phyloP scores from a whole-genome alignment of 2,113 vertebrate genomes.

The Gymnobelideus leadbeateri region DNA sequence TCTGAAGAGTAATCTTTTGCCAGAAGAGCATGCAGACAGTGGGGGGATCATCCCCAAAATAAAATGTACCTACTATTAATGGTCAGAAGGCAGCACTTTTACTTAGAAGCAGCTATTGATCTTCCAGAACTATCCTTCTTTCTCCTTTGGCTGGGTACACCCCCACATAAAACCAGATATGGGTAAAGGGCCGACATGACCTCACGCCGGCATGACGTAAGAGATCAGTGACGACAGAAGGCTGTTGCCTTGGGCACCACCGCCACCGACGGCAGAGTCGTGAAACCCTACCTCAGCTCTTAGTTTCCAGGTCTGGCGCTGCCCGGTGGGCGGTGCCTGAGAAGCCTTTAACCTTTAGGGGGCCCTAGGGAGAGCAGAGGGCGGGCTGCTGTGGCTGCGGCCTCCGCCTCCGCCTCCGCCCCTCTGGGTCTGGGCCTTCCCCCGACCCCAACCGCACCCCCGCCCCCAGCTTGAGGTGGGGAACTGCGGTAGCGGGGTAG shows the following conservation, averaged over 20 bases:
- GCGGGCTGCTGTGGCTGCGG: neutral
- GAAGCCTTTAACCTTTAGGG: slow-evolving; percentile 75
- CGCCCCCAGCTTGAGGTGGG: slow-evolving; percentile 49
- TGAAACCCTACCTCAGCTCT: slow-evolving; percentile 75
- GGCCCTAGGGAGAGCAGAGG: slow-evolving; percentile 75
- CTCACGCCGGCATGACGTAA: slow-evolving; percentile 80
- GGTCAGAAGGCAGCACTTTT: neutral
- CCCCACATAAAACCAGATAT: neutral
- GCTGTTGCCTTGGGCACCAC: slow-evolving; percentile 82
- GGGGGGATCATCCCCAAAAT: neutral
- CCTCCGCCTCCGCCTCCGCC: slow-evolving; percentile 43
- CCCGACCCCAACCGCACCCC: neutral
- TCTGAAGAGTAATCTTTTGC: neutral
- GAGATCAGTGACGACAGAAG: slow-evolving; percentile 77
- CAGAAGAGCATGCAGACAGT: neutral
- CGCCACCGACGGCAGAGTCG: slow-evolving; percentile 88
- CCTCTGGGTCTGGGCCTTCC: neutral
- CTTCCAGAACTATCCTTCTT: neutral
- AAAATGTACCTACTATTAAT: neutral
- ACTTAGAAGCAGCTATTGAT: neutral
- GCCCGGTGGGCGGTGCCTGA: slow-evolving; percentile 58
- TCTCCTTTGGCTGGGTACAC: neutral
- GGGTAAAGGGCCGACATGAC: neutral
- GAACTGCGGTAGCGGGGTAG: slow-evolving; percentile 82
- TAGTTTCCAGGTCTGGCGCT: neutral